Evolutionary conservation across 2,113 vertebrate genomes (phyloP).

Genomic region (Antechinus stuartii): DNA sequence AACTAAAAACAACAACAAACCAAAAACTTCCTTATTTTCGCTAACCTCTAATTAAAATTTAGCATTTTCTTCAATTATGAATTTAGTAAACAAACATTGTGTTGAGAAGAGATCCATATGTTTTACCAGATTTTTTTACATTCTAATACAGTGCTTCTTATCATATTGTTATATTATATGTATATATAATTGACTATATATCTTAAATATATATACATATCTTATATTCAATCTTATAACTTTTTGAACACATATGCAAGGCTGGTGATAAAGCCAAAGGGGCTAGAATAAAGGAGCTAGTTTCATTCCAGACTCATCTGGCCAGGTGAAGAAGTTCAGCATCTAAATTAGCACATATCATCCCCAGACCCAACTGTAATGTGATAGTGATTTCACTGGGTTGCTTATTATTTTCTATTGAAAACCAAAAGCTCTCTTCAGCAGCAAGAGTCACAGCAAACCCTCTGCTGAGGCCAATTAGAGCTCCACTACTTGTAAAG

Average conservation of each 20-base stretch:
- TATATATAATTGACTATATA: too few species aligned
- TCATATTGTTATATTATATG: neutral
- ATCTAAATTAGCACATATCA: slow-evolving; percentile 58
- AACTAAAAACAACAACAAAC: too few species aligned
- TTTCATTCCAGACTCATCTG: slow-evolving; percentile 57
- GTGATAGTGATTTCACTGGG: slow-evolving; percentile 27
- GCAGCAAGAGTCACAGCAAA: slow-evolving; percentile 69
- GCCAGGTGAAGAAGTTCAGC: slow-evolving; percentile 28
- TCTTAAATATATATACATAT: too few species aligned
- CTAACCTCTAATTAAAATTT: neutral
- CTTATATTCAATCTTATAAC: neutral
- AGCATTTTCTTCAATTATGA: neutral
- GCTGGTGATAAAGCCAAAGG: neutral
- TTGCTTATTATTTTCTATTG: slow-evolving; percentile 71
- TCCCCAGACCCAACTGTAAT: slow-evolving; percentile 43
- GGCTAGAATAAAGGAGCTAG: slow-evolving; percentile 1
- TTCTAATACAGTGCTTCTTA: neutral
- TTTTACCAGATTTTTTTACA: neutral
- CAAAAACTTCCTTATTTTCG: neutral
- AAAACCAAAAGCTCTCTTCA: slow-evolving; percentile 73
- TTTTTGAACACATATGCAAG: slow-evolving; percentile 4
- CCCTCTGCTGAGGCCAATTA: slow-evolving; percentile 78
- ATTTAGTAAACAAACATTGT: neutral
- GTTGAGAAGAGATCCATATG: neutral
- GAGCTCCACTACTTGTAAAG: slow-evolving; percentile 68